Evolutionary conservation across 2,797 vertebrate species (phyloP).

Genomic region (Chelon auratus): DNA sequence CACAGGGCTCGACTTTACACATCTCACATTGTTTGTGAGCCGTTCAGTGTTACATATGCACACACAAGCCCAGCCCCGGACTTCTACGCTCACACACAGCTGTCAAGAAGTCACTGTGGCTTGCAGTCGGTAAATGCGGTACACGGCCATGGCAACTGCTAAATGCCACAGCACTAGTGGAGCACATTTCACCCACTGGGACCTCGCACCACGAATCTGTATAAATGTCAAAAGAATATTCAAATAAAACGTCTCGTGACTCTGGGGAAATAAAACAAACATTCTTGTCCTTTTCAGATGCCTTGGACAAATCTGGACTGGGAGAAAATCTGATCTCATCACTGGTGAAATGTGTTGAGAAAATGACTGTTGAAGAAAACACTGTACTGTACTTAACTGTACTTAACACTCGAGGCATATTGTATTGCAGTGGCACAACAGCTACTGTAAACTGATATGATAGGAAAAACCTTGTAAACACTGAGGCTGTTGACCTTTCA

Average conservation of each 20-base stretch:
- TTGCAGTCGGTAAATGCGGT: constrained; percentile 52
- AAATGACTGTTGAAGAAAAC: not conserved
- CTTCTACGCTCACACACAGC: constrained; percentile 22
- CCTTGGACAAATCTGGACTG: constrained; percentile 29
- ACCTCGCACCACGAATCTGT: constrained; percentile 50
- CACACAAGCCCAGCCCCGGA: constrained; percentile 1
- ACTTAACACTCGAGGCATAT: constrained; percentile 7
- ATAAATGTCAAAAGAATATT: constrained; percentile 67
- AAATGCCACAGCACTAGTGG: constrained; percentile 72
- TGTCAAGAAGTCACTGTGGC: constrained; percentile 55
- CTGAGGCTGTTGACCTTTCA: constrained; percentile 37
- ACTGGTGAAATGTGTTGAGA: not conserved
- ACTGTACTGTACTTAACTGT: too few relatives aligned
- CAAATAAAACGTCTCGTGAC: constrained; percentile 44
- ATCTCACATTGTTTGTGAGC: constrained; percentile 21
- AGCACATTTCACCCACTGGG: constrained; percentile 64
- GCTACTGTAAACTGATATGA: constrained; percentile 4
- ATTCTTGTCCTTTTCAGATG: constrained; percentile 18
- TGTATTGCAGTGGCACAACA: not conserved
- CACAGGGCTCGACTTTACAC: not conserved
- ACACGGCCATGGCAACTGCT: constrained; percentile 51
- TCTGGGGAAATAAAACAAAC: constrained; percentile 36
- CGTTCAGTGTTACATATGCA: not conserved
- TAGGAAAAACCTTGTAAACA: constrained; percentile 26
- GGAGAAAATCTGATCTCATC: not conserved